Conservation (phyloP, 2,888 invertebrate genomes). For the Belgica antarctica region DNA sequence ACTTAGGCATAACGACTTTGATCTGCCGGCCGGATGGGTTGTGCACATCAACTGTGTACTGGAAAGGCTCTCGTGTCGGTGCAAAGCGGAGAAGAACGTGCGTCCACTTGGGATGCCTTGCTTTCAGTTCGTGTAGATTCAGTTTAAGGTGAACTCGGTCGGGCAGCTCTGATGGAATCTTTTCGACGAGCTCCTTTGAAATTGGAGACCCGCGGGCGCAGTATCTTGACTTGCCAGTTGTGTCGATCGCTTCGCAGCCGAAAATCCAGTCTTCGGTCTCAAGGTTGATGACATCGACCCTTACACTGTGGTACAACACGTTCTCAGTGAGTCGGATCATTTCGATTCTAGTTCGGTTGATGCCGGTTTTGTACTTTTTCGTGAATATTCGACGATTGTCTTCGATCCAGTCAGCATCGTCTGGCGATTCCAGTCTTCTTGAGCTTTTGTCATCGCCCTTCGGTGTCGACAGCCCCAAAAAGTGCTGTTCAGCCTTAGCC, state of each 20-base stretch:
- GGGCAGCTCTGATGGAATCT: constrained; percentile 56
- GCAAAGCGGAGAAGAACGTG: constrained; percentile 70
- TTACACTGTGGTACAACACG: constrained; percentile 54
- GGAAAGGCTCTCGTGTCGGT: constrained; percentile 61
- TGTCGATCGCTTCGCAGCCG: constrained; percentile 65
- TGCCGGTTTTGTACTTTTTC: constrained; percentile 49
- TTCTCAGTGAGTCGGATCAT: constrained; percentile 50
- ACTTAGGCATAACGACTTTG: constrained; percentile 52
- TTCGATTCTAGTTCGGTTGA: constrained; percentile 50
- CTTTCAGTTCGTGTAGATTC: constrained; percentile 62
- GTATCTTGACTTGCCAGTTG: constrained; percentile 59
- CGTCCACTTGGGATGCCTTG: constrained; percentile 60
- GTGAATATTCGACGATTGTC: constrained; percentile 56
- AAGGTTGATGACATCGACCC: constrained; percentile 67
- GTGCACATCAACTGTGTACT: constrained; percentile 65
- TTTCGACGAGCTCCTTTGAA: constrained; percentile 57
- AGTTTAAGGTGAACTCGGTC: constrained; percentile 59
- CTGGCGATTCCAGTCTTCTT: constrained; percentile 29
- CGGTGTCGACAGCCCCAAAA: constrained; percentile 48
- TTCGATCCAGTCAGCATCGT: constrained; percentile 59
- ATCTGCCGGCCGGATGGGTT: constrained; percentile 56
- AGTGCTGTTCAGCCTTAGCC: constrained; percentile 49
- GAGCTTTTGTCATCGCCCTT: background rate
- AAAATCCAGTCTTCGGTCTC: constrained; percentile 74
- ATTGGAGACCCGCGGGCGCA: constrained; percentile 52